phyloP scores from a whole-genome alignment of 2,888 invertebrate species.

The Parnassius glacialis region DNA sequence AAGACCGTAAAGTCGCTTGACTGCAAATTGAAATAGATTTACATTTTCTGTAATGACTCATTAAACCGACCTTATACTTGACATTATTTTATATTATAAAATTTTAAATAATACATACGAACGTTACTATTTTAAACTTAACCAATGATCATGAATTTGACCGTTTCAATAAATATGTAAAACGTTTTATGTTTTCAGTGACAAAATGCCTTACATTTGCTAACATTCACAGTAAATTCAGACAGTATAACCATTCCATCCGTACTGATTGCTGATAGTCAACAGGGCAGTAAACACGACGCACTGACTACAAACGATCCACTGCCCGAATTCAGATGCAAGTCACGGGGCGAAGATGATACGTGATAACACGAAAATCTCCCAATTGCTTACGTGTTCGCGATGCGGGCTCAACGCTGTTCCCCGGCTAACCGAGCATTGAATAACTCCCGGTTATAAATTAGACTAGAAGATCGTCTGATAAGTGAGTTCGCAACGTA shows the following conservation, averaged over 20 bases:
- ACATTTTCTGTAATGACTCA: too few relatives aligned
- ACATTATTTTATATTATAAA: too few relatives aligned
- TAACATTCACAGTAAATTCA: constrained; percentile 16
- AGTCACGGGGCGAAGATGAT: constrained; percentile 74
- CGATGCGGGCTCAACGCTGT: constrained; percentile 48
- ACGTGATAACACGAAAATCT: constrained; percentile 81
- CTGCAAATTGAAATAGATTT: too few relatives aligned
- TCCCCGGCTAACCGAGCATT: constrained; percentile 63
- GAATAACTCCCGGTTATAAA: constrained; percentile 76
- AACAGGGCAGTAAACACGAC: constrained; percentile 54
- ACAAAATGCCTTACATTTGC: too few relatives aligned
- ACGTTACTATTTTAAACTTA: too few relatives aligned
- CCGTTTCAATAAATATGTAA: too few relatives aligned
- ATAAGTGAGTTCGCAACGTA: constrained; percentile 66
- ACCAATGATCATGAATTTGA: too few relatives aligned
- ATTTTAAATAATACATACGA: too few relatives aligned
- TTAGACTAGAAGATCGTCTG: constrained; percentile 68
- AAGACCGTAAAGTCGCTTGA: too few relatives aligned
- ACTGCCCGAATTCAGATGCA: constrained; percentile 48
- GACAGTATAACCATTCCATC: constrained; percentile 19
- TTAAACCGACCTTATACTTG: too few relatives aligned
- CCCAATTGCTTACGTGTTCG: constrained; percentile 80
- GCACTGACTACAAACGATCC: constrained; percentile 36
- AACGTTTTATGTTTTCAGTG: too few relatives aligned
- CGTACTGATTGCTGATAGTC: constrained; percentile 50